Evolutionary conservation across 1,140 invertebrate genomes (phyloP), one percentile per base, ranked within the genome.

Genomic region (Bombus superbus): DNA sequence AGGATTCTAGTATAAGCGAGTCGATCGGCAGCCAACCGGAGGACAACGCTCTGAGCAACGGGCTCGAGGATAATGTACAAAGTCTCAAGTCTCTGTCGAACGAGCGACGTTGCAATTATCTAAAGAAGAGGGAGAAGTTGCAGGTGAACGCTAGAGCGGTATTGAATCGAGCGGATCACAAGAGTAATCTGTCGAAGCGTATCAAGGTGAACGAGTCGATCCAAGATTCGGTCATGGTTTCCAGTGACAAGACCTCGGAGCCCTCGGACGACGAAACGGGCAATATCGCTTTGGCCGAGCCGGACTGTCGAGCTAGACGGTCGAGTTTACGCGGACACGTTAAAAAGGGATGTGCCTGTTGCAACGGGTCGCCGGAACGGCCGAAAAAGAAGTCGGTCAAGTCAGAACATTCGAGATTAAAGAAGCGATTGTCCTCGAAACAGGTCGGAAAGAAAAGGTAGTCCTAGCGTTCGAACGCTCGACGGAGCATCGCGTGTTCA

Each of bases 321-420:
- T 95, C 95, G 0, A 96, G 95, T 66, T 86, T 95, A 8, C 92
- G 96, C 1, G 95, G 95, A 22, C 95, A 96, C 80, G 95, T 96
- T 22, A 96, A 96, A 73, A 96, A 96, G 80, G 95, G 94, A 6
- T 96, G 96, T 85, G 93, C 94, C 1, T 96, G 96, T 80, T 96
- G 96, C 85, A 95, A 95, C 81, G 95, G 95, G 0, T 95, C 94
- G 0, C 94, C 94, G 2, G 94, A 95, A 59, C 91, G 94, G 44
- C 93, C 94, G 10, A 95, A 94, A 80, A 95, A 95, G 80, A 94
- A 95, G 71, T 77, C 79, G 6, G 90, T 92, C 0, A 94, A 93
- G 53, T 74, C 91, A 13, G 86, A 94, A 38, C 93, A 95, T 22
- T 91, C 93, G 57, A 94, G 93, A 69, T 53, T 94, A 42, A 95